Evolutionary conservation across 2,888 invertebrate species (phyloP).

Genomic region (Tillus elongatus): DNA sequence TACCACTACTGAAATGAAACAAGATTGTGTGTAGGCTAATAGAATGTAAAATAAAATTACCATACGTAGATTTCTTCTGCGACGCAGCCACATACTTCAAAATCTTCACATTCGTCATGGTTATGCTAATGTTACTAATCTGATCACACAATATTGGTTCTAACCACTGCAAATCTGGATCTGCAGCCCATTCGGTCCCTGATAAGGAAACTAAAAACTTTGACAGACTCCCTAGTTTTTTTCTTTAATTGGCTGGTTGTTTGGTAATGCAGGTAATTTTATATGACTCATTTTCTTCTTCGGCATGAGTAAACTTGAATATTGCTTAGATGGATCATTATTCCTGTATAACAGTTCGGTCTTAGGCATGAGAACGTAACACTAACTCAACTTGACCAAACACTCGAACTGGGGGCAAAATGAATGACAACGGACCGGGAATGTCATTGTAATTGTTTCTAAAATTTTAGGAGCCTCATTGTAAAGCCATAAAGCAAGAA

Average conservation of each 20-base stretch:
- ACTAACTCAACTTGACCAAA: slow-evolving; percentile 3
- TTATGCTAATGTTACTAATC: neutral
- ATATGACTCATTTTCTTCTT: neutral
- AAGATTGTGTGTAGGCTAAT: no score
- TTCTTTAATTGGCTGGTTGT: neutral
- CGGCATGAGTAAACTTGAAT: neutral
- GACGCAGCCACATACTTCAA: neutral
- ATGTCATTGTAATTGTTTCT: neutral
- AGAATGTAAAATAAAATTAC: no score
- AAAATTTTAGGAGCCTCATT: neutral
- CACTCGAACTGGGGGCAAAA: neutral
- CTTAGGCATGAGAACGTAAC: neutral
- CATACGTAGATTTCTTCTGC: no score
- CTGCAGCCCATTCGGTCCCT: slow-evolving; percentile 1
- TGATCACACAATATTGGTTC: neutral
- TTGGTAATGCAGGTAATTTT: neutral
- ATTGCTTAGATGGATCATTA: slow-evolving; percentile 3
- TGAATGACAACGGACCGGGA: neutral
- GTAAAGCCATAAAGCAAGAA: neutral
- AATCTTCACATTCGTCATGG: slow-evolving; percentile 1
- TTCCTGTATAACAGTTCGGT: neutral
- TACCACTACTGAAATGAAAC: no score
- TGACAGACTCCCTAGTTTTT: neutral
- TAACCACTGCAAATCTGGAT: neutral
- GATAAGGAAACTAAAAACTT: neutral